Evolutionary conservation across 1,140 invertebrate species (phyloP).

Genomic region (Papilio aristodemus): DNA sequence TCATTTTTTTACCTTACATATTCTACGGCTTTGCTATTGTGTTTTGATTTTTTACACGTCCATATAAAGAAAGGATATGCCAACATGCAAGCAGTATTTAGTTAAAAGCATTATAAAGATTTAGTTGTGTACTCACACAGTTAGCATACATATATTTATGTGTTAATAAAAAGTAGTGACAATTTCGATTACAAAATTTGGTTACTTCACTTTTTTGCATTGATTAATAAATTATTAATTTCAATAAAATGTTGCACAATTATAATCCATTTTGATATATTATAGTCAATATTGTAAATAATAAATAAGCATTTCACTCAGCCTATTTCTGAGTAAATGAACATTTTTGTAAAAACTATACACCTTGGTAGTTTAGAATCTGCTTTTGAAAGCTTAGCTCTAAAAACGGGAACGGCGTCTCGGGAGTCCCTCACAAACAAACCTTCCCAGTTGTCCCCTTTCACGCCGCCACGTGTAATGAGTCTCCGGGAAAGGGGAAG

Average conservation of each 20-base stretch:
- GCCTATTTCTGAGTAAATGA: neutral
- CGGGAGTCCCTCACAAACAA: conserved; percentile 20
- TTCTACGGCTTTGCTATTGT: neutral
- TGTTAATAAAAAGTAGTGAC: no score
- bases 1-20: neutral
- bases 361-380: conserved; percentile 11
- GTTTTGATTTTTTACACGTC: no score
- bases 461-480: conserved; percentile 12
- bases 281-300: neutral
- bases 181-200: no score
- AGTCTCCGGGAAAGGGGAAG: conserved; percentile 12
- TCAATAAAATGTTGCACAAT: no score
- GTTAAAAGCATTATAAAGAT: no score
- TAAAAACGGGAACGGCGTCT: conserved; percentile 21
- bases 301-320: neutral
- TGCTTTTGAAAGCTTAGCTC: conserved; percentile 1
- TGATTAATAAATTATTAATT: no score
- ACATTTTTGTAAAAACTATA: conserved; percentile 3
- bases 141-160: no score
- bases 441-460: conserved; percentile 16
- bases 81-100: no score
- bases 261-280: neutral
- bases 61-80: no score
- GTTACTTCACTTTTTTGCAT: no score
- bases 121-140: no score